Evolutionary conservation across 2,797 vertebrate genomes (phyloP).

Genomic region (Leptodactylus fallax): DNA sequence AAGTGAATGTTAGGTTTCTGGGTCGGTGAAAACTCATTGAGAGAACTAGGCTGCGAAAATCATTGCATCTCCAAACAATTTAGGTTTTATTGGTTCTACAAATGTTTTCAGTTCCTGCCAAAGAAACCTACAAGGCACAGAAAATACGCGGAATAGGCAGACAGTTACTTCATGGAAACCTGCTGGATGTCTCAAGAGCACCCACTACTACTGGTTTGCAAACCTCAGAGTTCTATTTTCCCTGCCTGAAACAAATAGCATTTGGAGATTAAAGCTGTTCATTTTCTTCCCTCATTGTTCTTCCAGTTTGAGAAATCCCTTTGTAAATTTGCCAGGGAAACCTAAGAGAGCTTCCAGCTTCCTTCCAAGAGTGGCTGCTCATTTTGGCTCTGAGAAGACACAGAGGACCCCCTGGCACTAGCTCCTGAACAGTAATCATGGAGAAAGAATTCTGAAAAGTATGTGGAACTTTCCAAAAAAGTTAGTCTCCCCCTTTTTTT

Average conservation of each 20-base stretch:
- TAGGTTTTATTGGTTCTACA: constrained; percentile 61
- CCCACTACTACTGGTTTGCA: constrained; percentile 38
- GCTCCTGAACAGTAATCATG: constrained; percentile 77
- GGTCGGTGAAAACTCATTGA: constrained; percentile 53
- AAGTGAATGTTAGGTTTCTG: constrained; percentile 52
- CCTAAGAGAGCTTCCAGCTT: constrained; percentile 64
- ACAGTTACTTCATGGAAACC: constrained; percentile 74
- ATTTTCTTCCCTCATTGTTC: constrained; percentile 62
- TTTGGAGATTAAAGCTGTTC: not conserved
- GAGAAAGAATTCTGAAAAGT: constrained; percentile 88
- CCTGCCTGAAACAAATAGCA: constrained; percentile 28
- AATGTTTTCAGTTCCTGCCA: constrained; percentile 61
- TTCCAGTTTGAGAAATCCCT: constrained; percentile 65
- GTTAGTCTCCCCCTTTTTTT: constrained; percentile 61
- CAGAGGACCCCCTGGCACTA: constrained; percentile 64
- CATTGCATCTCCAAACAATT: constrained; percentile 51
- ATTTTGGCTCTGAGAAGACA: constrained; percentile 52
- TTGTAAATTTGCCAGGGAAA: constrained; percentile 63
- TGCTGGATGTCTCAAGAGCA: constrained; percentile 67
- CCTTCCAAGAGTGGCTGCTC: constrained; percentile 63
- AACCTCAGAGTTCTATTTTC: constrained; percentile 16
- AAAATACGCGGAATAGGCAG: constrained; percentile 67
- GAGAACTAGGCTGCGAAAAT: constrained; percentile 65
- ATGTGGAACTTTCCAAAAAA: constrained; percentile 89
- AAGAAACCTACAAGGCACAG: constrained; percentile 49